A percentile compares a stretch with the other conserved stretches of the same genome.
These are phyloP conservation scores for Drosophila subobscura DNA, from an alignment of 1,140 invertebrate genomes.

Conservation along the genomic window DNA sequence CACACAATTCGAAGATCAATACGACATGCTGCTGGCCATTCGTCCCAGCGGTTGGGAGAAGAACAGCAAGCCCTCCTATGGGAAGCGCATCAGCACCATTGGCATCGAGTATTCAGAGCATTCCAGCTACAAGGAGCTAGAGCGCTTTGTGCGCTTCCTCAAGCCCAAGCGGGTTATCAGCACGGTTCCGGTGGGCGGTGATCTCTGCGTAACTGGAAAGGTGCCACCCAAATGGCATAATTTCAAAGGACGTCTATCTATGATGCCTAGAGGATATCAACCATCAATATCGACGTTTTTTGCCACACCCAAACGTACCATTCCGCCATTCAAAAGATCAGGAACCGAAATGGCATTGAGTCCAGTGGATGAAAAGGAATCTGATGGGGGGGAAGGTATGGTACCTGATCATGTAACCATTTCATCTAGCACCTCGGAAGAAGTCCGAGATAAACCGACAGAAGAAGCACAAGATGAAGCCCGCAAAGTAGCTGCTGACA, in stretches of 20 bases:
- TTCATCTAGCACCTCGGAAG: neutral
- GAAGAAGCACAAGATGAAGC: too few relatives aligned
- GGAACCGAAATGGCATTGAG: constrained; percentile 44
- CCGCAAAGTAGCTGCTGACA: too few relatives aligned
- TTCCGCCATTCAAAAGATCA: neutral
- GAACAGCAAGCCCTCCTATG: constrained; percentile 62
- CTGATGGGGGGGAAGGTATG: too few relatives aligned
- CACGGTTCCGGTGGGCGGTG: constrained; percentile 62
- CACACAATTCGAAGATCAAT: constrained; percentile 48
- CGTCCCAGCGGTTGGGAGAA: constrained; percentile 81
- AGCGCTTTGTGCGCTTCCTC: constrained; percentile 76
- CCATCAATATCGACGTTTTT: constrained; percentile 57
- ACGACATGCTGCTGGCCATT: constrained; percentile 69
- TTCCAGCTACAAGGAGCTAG: constrained; percentile 76
- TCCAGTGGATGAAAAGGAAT: constrained; percentile 16
- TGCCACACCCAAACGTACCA: constrained; percentile 11
- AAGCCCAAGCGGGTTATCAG: constrained; percentile 76
- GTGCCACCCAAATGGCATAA: constrained; percentile 71
- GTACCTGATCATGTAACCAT: constrained; percentile 6
- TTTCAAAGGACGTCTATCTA: constrained; percentile 41
- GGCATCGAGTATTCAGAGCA: constrained; percentile 82
- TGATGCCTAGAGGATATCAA: constrained; percentile 55
- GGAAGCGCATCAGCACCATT: constrained; percentile 73
- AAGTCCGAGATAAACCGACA: constrained; percentile 5
- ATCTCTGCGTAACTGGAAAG: constrained; percentile 57